A percentile compares a stretch with the other conserved stretches of the same genome.
Conservation (phyloP, 2,113 vertebrate genomes). For the Helogale parvula region DNA sequence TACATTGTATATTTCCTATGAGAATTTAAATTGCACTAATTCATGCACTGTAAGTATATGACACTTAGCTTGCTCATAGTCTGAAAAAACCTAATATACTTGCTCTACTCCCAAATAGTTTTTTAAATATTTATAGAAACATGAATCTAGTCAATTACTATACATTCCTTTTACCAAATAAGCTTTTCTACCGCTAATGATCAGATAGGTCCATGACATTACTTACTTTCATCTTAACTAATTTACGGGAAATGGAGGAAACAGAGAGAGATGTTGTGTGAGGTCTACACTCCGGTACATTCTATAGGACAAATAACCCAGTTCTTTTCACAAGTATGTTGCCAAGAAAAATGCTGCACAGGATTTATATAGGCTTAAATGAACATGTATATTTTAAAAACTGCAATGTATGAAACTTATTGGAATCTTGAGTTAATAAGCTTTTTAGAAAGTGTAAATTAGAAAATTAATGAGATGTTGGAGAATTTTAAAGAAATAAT, state of each 20-base stretch:
- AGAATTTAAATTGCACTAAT: conserved; percentile 44
- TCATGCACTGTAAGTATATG: background rate
- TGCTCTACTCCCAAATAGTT: background rate
- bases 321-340: conserved; percentile 27
- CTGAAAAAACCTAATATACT: background rate
- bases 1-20: background rate
- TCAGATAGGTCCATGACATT: background rate
- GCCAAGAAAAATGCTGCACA: background rate
- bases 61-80: background rate
- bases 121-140: background rate
- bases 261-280: background rate
- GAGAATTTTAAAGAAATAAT: conserved; percentile 3
- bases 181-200: background rate
- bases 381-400: background rate
- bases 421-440: background rate
- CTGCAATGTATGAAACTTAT: background rate
- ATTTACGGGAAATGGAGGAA: conserved; percentile 1
- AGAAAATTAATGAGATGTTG: background rate
- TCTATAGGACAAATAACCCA: background rate
- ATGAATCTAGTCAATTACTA: background rate
- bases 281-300: background rate
- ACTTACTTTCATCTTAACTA: conserved; percentile 33
- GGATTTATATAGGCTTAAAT: background rate
- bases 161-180: background rate
- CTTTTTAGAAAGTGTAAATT: background rate